Evolutionary conservation across 2,888 invertebrate genomes (phyloP).

Genomic region (Laothoe populi): DNA sequence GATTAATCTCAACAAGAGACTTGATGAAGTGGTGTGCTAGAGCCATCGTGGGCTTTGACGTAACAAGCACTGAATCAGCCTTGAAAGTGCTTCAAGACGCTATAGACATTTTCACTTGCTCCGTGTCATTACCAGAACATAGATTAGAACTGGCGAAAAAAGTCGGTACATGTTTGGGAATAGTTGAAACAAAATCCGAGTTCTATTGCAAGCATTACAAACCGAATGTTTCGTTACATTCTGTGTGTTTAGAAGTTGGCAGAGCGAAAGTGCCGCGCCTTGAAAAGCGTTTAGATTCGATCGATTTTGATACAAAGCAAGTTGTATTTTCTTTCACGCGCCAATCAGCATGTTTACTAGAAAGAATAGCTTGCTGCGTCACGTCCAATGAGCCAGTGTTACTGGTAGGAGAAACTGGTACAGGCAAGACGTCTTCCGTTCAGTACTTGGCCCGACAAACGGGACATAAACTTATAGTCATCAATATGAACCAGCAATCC

Average conservation of each 20-base stretch:
- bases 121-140: conserved; percentile 87
- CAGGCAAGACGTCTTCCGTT: conserved; percentile 98
- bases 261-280: conserved; percentile 84
- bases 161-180: conserved; percentile 92
- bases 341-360: conserved; percentile 92
- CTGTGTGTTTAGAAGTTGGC: conserved; percentile 88
- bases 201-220: conserved; percentile 92
- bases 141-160: conserved; percentile 88
- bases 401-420: conserved; percentile 98
- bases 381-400: conserved; percentile 94
- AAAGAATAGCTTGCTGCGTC: conserved; percentile 94
- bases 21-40: conserved; percentile 96
- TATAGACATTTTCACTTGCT: conserved; percentile 95
- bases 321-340: conserved; percentile 92
- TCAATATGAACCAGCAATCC: conserved; percentile 99
- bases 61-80: conserved; percentile 88
- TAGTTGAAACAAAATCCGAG: conserved; percentile 92
- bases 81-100: conserved; percentile 93
- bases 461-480: conserved; percentile 94
- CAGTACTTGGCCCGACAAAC: conserved; percentile 95
- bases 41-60: conserved; percentile 89
- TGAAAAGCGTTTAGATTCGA: conserved; percentile 66
- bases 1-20: conserved; percentile 93
- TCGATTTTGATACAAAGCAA: conserved; percentile 71
- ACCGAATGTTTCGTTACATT: conserved; percentile 87